Evolutionary conservation across 2,888 invertebrate genomes (phyloP).

Genomic region (Agrotis ipsilon): DNA sequence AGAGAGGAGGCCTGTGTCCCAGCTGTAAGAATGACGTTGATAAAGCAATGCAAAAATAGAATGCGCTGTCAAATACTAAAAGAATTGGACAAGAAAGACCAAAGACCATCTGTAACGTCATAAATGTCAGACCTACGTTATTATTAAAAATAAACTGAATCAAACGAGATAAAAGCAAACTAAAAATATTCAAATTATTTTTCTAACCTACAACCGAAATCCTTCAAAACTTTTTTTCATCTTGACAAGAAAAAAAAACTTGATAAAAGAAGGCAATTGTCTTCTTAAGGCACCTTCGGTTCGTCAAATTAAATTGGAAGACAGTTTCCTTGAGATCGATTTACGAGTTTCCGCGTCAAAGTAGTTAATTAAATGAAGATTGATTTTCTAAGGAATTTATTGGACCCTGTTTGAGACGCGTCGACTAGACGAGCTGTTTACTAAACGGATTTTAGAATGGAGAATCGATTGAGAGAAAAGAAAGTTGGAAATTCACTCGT

Average conservation of each 20-base stretch:
- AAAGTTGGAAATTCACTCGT: constrained; percentile 14
- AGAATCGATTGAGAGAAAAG: constrained; percentile 32
- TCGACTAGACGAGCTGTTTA: constrained; percentile 53
- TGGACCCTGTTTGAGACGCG: constrained; percentile 56
- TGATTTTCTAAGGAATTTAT: constrained; percentile 67
- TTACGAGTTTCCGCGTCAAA: constrained; percentile 62
- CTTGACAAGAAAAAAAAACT: constrained; percentile 8
- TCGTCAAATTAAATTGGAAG: constrained; percentile 64
- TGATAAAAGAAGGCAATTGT: constrained; percentile 53
- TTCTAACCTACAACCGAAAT: constrained; percentile 14
- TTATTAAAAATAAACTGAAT: too few relatives aligned
- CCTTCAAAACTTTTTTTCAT: constrained; percentile 34
- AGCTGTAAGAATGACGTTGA: too few relatives aligned
- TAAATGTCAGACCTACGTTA: constrained; percentile 6
- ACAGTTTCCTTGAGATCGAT: constrained; percentile 60
- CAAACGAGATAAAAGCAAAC: too few relatives aligned
- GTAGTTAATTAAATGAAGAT: constrained; percentile 70
- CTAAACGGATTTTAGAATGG: constrained; percentile 47
- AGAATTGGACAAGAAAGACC: not conserved
- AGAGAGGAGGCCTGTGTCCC: too few relatives aligned
- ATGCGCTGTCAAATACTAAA: not conserved
- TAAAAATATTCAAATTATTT: constrained; percentile 1
- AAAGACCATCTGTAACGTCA: not conserved
- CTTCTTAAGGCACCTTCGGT: constrained; percentile 42
- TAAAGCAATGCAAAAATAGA: too few relatives aligned